Evolutionary conservation across 2,797 vertebrate species (phyloP).

Genomic region (Triplophysa yarkandensis): DNA sequence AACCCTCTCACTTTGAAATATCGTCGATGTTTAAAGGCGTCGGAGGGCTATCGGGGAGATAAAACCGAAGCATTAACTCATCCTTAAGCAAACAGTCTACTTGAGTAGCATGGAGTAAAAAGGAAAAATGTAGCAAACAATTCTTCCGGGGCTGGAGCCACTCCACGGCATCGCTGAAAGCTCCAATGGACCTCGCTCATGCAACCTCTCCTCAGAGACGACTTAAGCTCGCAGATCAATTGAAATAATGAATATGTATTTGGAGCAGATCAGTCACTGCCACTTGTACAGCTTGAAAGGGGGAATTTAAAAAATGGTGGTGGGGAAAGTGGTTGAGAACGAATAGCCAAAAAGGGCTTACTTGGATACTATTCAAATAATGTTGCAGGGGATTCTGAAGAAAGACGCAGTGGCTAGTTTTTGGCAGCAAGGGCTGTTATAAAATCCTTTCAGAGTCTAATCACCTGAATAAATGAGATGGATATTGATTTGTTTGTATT

Average conservation of each 20-base stretch:
- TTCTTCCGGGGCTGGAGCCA: conserved; percentile 3
- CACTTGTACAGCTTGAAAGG: conserved; percentile 40
- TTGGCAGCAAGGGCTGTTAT: conserved; percentile 53
- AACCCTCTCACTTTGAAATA: conserved; percentile 38
- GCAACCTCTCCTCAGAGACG: conserved; percentile 36
- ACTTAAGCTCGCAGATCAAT: conserved; percentile 59
- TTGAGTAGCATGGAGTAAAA: background rate
- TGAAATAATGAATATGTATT: conserved; percentile 62
- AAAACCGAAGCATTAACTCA: conserved; percentile 32
- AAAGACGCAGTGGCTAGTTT: conserved; percentile 44
- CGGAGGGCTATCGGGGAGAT: conserved; percentile 5
- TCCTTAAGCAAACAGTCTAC: conserved; percentile 21
- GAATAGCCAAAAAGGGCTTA: conserved; percentile 46
- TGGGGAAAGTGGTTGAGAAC: conserved; percentile 18
- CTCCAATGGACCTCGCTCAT: background rate
- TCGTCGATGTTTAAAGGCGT: conserved; percentile 11
- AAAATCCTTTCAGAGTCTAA: conserved; percentile 59
- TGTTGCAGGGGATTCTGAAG: conserved; percentile 33
- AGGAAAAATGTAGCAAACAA: conserved; percentile 10
- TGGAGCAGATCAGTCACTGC: conserved; percentile 51
- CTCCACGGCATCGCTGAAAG: conserved; percentile 19
- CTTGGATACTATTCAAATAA: conserved; percentile 53
- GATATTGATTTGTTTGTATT: conserved; percentile 66
- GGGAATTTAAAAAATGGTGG: conserved; percentile 48
- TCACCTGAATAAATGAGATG: conserved; percentile 65